Evolutionary conservation across 2,113 vertebrate genomes (phyloP), one percentile per base, ranked within the genome.

Genomic region (Procavia capensis): DNA sequence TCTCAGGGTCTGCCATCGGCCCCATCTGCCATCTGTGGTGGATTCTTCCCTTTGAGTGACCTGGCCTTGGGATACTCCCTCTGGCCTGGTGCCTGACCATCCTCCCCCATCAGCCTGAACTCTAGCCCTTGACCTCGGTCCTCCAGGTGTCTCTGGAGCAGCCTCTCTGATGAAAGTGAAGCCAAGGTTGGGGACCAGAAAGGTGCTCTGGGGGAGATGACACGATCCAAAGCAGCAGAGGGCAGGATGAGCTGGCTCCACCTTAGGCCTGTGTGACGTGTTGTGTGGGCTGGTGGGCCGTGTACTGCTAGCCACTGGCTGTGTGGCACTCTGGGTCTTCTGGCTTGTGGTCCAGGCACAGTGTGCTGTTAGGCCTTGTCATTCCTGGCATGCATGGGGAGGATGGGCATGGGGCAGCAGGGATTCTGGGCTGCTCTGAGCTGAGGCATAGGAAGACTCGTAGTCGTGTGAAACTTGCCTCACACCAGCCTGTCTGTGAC

Each of bases 21-120:
- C 27, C 61, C 19, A 29, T 31, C 31, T 66, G 63, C 63, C 31
- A 20, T 24, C 19, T 24, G 22, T 59, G 5, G 5, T 22, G 20
- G 57, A 22, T 22, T 59, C 19, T 39, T 70, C 6, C n/a, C 63
- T 5, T 70, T 27, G 3, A 70, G 66, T n/a, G 34, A 27, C 66
- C 6, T 19, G 68, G 68, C 68, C n/a, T 36, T 2, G n/a, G 68
- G n/a, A 3, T 59, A 19, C 68, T 36, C 24, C 6, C n/a, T n/a
- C 25, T n/a, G 3, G 27, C 29, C 34, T 19, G n/a, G 66, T 19
- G 39, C 13, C 68, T 31, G 27, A 11, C 9, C 66, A 29, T 3
- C 20, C 81, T 6, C 63, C 20, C 0, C 2, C 9, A 22, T n/a
- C 41, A 3, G 2, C 13, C 19, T 39, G 29, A 2, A 1, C 63